Evolutionary conservation across 1,140 invertebrate species (phyloP).

Genomic region (Drosophila burlai): DNA sequence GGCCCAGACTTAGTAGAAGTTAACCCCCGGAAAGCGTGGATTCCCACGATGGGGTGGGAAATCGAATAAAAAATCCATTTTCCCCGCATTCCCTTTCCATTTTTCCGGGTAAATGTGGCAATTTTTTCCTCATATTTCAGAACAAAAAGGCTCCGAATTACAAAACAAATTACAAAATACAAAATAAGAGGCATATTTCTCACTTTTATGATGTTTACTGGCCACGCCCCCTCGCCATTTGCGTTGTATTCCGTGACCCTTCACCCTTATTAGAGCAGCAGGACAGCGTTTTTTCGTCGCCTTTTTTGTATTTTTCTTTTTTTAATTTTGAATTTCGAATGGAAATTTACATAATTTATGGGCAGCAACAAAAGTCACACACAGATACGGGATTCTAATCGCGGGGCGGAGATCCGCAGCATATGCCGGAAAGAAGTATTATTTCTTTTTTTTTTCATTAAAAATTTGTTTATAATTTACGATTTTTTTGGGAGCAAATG

Average conservation of each 20-base stretch:
- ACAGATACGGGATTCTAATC: constrained; percentile 44
- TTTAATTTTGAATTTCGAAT: constrained; percentile 66
- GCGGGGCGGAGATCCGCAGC: constrained; percentile 37
- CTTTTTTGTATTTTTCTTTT: constrained; percentile 18
- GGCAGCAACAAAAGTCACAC: constrained; percentile 77
- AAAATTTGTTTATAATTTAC: constrained; percentile 77
- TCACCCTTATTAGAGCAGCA: constrained; percentile 73
- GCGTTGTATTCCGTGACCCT: constrained; percentile 58
- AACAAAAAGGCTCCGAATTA: constrained; percentile 46
- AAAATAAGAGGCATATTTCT: constrained; percentile 78
- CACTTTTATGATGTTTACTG: constrained; percentile 57
- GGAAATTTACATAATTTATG: constrained; percentile 81
- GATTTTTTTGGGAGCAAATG: constrained; percentile 58
- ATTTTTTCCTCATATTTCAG: constrained; percentile 81
- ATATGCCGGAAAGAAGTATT: constrained; percentile 53
- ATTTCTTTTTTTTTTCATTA: constrained; percentile 54
- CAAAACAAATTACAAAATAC: constrained; percentile 78
- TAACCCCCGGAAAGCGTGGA: constrained; percentile 14
- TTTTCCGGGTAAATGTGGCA: constrained; percentile 66
- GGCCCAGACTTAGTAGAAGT: constrained; percentile 29
- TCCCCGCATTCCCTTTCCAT: constrained; percentile 2
- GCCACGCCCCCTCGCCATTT: constrained; percentile 59
- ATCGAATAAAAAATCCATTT: constrained; percentile 80
- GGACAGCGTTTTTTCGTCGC: constrained; percentile 40
- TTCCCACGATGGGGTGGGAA: constrained; percentile 61